These are phyloP conservation scores for Cantharis nigra DNA, from an alignment of 2,888 invertebrate genomes.

Conservation along the genomic window DNA sequence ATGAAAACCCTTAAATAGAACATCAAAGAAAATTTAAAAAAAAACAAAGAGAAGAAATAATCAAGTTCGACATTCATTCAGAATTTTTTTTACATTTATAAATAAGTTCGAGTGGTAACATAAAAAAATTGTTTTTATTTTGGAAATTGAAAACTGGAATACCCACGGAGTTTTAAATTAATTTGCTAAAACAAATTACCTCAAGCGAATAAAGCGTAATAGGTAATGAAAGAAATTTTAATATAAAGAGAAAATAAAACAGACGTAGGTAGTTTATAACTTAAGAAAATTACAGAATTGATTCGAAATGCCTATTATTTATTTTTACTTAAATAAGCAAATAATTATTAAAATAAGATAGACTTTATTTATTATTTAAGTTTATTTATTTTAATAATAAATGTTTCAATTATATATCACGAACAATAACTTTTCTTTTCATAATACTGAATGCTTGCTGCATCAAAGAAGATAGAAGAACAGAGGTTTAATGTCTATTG, in stretches of 20 bases:
- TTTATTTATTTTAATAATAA: neutral
- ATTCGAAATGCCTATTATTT: neutral
- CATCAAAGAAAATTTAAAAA: neutral
- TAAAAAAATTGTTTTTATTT: neutral
- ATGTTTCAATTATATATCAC: neutral
- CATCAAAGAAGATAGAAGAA: too few relatives aligned
- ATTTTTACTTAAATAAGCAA: neutral
- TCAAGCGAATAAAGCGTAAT: neutral
- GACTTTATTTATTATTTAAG: neutral
- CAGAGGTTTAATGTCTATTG: too few relatives aligned
- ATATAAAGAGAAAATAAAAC: neutral
- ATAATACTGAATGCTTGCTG: too few relatives aligned
- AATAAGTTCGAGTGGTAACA: neutral
- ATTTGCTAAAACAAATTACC: slow-evolving; percentile 5
- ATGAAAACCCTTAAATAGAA: neutral
- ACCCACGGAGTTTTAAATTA: slow-evolving; percentile 22
- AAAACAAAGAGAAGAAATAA: neutral
- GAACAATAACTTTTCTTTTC: too few relatives aligned
- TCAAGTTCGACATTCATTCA: neutral
- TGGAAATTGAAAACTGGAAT: neutral
- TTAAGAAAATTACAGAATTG: neutral
- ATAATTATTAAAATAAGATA: neutral
- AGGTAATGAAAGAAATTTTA: neutral
- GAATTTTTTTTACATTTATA: too few relatives aligned
- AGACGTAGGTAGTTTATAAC: neutral